These are phyloP conservation scores for Phymanthus crucifer DNA, from an alignment of 92 coral and sea anemone species.

Conservation along the genomic window DNA sequence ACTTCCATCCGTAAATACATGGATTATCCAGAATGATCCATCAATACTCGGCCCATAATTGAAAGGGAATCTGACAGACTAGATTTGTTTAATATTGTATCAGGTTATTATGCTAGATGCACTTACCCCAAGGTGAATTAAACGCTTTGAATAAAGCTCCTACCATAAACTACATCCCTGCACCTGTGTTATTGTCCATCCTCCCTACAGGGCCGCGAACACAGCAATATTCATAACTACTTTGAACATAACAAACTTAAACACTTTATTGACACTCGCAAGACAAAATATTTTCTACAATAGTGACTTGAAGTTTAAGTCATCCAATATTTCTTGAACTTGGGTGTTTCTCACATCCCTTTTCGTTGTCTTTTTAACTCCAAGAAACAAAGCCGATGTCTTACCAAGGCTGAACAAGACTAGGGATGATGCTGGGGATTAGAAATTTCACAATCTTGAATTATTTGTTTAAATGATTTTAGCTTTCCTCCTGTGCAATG, in stretches of 20 bases:
- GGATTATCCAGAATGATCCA: conserved; percentile 26
- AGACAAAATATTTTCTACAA: not conserved
- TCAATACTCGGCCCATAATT: not conserved
- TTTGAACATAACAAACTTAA: not conserved
- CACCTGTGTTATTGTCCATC: conserved; percentile 7
- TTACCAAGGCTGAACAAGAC: too few relatives aligned
- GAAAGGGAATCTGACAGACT: conserved; percentile 18
- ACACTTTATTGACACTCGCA: not conserved
- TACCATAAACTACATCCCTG: not conserved
- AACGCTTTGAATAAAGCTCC: conserved; percentile 5
- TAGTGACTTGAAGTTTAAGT: too few relatives aligned
- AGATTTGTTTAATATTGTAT: conserved; percentile 30
- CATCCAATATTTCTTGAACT: too few relatives aligned
- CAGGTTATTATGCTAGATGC: conserved; percentile 18
- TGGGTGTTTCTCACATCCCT: too few relatives aligned
- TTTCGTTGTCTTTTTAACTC: too few relatives aligned
- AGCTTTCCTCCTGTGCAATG: not conserved
- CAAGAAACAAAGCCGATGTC: too few relatives aligned
- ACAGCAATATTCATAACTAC: conserved; percentile 2
- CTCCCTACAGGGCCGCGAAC: conserved; percentile 2
- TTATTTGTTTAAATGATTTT: not conserved
- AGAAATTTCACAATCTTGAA: not conserved
- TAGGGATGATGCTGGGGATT: too few relatives aligned
- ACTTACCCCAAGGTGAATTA: conserved; percentile 30
- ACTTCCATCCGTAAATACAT: conserved; percentile 5